These are phyloP conservation scores for Gymnocephalus cernua DNA, from an alignment of 2,113 vertebrate species.

Conservation along the genomic window DNA sequence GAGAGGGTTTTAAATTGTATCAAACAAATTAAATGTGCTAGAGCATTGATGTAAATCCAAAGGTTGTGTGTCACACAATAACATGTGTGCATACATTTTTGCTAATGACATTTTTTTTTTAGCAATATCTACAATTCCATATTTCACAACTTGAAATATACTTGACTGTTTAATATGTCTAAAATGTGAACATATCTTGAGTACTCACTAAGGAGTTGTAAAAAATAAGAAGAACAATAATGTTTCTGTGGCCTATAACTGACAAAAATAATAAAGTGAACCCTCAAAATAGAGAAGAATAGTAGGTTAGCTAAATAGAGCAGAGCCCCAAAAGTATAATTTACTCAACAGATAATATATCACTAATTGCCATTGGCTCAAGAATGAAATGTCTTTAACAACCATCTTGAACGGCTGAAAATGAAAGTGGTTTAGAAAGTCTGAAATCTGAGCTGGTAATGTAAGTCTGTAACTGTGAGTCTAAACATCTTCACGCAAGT, in stretches of 20 bases:
- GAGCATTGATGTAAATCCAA: conserved; percentile 1
- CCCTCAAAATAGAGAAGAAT: conserved; percentile 38
- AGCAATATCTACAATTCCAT: neutral
- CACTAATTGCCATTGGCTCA: conserved; percentile 17
- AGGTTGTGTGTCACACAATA: neutral
- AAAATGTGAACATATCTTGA: conserved; percentile 2
- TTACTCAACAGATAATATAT: conserved; percentile 35
- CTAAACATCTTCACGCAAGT: neutral
- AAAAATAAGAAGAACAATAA: neutral
- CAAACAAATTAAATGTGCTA: conserved; percentile 27
- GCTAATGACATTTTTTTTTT: neutral
- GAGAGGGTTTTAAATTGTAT: conserved; percentile 7
- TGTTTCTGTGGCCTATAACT: conserved; percentile 25
- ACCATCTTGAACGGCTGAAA: neutral
- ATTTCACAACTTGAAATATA: neutral
- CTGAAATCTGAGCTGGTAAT: neutral
- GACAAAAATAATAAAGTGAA: conserved; percentile 43
- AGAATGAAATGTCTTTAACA: conserved; percentile 12
- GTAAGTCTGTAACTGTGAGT: neutral
- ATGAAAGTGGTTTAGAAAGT: neutral
- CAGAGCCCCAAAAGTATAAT: conserved; percentile 40
- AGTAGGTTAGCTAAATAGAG: conserved; percentile 38
- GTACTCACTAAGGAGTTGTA: neutral
- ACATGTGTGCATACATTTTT: neutral
- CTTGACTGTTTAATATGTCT: neutral